Base-by-base conservation (phyloP, 2,797 vertebrate species). In the Glossophaga mutica region DNA sequence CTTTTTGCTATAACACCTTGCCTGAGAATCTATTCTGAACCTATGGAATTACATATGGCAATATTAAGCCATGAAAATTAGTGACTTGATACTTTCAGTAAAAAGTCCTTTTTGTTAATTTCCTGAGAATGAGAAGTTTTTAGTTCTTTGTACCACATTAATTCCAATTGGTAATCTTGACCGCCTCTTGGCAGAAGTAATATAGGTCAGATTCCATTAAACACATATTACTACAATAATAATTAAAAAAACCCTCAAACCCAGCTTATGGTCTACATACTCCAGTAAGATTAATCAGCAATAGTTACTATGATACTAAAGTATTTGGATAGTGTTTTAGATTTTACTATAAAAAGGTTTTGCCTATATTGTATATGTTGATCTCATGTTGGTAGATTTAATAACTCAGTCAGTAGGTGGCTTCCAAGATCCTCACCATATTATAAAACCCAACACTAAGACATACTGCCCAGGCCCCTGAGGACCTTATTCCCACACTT, bases 141-240 rank as follows among this genome's bases (percentile, higher is more conserved):
- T 70, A 67, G 67, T 84, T 87, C 70, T 97, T 77, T 73, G 86
- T 93, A 92, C 90, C 96, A 95, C 97, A 91, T 91, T 95, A 93
- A 94, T 57, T 87, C 81, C 42, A 44, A 67, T n/a, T 15, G 34
- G 93, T 87, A 84, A 91, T 59, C 96, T 4, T 74, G 82, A 95
- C 90, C 94, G 96, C 84, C 77, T 97, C 67, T 84, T 92, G 96
- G 96, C 90, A 93, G 76, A 91, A 96, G 91, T 94, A 91, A 96
- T 94, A 87, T 42, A 95, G 95, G 81, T 93, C 97, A 97, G 93
- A 95, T 91, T 94, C 93, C 90, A 96, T 87, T 84, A 94, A 89
- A 91, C 42, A 92, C 48, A n/a, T 94, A 97, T 96, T 81, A 84
- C 26, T 71, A 87, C n/a, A 81, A 71, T 37, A 65, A 65, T 37